phyloP scores from a whole-genome alignment of 2,888 invertebrate species.

The Scotopteryx bipunctaria region DNA sequence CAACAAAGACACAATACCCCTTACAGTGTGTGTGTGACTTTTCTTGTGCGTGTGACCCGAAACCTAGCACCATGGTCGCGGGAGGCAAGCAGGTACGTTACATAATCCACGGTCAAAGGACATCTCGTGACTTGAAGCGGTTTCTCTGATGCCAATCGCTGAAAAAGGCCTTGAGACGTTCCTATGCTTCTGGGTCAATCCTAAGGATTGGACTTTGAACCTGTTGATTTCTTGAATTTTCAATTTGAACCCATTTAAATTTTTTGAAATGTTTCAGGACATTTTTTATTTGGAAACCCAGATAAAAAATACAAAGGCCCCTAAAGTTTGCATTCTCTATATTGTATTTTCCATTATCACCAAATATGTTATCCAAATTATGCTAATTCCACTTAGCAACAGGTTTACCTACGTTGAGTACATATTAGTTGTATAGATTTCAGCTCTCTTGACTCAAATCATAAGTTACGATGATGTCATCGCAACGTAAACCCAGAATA shows the following conservation, averaged over 20 bases:
- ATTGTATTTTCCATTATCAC: background rate
- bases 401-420: constrained; percentile 46
- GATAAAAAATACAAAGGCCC: background rate
- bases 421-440: constrained; percentile 53
- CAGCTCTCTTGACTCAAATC: constrained; percentile 68
- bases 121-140: constrained; percentile 37
- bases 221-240: background rate
- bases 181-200: constrained; percentile 8
- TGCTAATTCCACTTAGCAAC: constrained; percentile 55
- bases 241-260: background rate
- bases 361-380: constrained; percentile 32
- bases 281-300: too few species aligned
- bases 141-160: constrained; percentile 15
- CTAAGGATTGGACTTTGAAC: background rate
- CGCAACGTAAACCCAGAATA: constrained; percentile 56
- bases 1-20: constrained; percentile 38
- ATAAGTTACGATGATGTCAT: constrained; percentile 80
- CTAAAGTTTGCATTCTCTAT: background rate
- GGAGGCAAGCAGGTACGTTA: constrained; percentile 80
- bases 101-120: constrained; percentile 42
- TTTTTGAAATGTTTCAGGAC: background rate
- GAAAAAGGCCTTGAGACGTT: constrained; percentile 20
- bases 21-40: constrained; percentile 63
- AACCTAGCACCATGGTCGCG: constrained; percentile 74
- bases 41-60: constrained; percentile 60